Conservation (phyloP, 2,113 vertebrate species). For the Xenopus tropicalis region UCB_Xtro_10.0 CM004446.2:85976501-85977000, state of each 20-base stretch:
- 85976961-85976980: too few relatives aligned
- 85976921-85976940: too few relatives aligned
- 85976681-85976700: slow-evolving; percentile 22
- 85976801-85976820: slow-evolving; percentile 10
- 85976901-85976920: too few relatives aligned
- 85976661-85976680: slow-evolving; percentile 37
- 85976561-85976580: too few relatives aligned
- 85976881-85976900: too few relatives aligned
- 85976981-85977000: too few relatives aligned
- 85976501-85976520: too few relatives aligned
- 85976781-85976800: slow-evolving; percentile 10
- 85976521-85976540: too few relatives aligned
- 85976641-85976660: slow-evolving; percentile 4
- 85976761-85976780: slow-evolving; percentile 7
- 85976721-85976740: slow-evolving; percentile 44
- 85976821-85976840: not conserved
- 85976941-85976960: too few relatives aligned
- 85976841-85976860: too few relatives aligned
- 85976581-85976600: too few relatives aligned
- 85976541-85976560: too few relatives aligned
- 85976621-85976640: not conserved
- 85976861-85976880: not conserved
- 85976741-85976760: slow-evolving; percentile 32
- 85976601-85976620: not conserved
- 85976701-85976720: slow-evolving; percentile 34